phyloP scores from a whole-genome alignment of 2,888 invertebrate genomes.

The Patella ulyssiponensis region DNA sequence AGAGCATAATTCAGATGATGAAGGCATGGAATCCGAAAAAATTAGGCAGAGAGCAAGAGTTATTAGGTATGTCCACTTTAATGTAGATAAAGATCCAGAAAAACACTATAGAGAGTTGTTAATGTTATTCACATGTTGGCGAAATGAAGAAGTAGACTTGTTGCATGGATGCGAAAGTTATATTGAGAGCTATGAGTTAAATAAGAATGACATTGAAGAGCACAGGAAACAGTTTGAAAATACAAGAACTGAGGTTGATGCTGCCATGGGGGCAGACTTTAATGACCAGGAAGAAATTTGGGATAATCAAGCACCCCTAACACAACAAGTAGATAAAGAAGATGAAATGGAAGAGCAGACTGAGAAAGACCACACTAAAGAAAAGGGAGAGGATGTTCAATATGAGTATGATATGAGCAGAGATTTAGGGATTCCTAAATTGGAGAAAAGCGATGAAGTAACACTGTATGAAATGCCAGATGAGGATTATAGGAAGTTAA shows the following conservation, averaged over 20 bases:
- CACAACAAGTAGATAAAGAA: conserved; percentile 30
- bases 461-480: conserved; percentile 32
- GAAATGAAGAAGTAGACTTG: conserved; percentile 49
- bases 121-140: conserved; percentile 53
- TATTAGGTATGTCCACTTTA: conserved; percentile 42
- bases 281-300: conserved; percentile 26
- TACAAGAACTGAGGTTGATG: conserved; percentile 31
- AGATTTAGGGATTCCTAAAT: conserved; percentile 36
- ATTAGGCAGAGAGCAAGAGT: conserved; percentile 20
- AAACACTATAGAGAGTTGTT: conserved; percentile 55
- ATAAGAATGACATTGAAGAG: conserved; percentile 24
- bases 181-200: conserved; percentile 4
- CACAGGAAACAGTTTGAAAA: conserved; percentile 32
- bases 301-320: conserved; percentile 38
- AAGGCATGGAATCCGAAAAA: conserved; percentile 20
- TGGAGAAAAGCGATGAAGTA: conserved; percentile 21
- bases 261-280: conserved; percentile 22
- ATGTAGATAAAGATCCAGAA: conserved; percentile 41
- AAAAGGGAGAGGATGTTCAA: conserved; percentile 25
- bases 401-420: conserved; percentile 38
- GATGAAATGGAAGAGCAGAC: conserved; percentile 21
- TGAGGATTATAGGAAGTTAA: conserved; percentile 33
- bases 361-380: background rate
- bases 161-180: background rate
- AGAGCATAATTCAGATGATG: conserved; percentile 31